Evolutionary conservation across 2,797 vertebrate genomes (phyloP), one percentile per base, ranked within the genome.

Genomic region (Presbytis comata): DNA sequence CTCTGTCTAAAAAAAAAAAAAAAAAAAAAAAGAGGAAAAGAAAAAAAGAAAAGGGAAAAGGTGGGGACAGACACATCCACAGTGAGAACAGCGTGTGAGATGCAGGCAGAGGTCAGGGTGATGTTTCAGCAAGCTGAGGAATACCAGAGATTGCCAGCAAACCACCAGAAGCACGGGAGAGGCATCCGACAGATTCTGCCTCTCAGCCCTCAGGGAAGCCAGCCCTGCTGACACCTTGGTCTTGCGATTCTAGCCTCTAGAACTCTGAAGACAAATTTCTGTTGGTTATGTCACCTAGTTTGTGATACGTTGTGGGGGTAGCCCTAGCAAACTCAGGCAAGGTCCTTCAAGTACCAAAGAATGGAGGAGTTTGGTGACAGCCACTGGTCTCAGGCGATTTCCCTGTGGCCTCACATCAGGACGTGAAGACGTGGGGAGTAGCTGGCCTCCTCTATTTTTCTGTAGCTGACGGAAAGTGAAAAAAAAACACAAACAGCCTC

Each of bases 361-460:
- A 55, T 75, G 89, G 57, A 85, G 30, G 33, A 12, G 22, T 57
- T 41, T 50, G 64, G 70, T 26, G 88, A 41, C 3, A 79, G 59
- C 33, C 14, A 4, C 74, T 46, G 30, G 57, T 59, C 44, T 78
- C 78, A 28, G 13, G 16, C 0, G 3, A 36, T 44, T 33, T 79
- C 33, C 61, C 82, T 57, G 33, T 21, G 48, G 41, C 78, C 46
- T 89, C 64, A 7, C 4, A 0, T 39, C 0, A 0, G 10, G 46
- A 12, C 1, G 1, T 39, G 22, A 92, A 74, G 64, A 67, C 0
- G 0, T 3, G 72, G 46, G 21, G 76, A 36, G 12, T 13, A 9
- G 33, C 28, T 39, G 7, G 11, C 22, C 13, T 53, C 75, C 44
- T 33, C 1, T 14, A 9, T 33, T 28, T 46, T 72, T 14, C 53